Evolutionary conservation across 2,888 invertebrate species (phyloP), one percentile per base, ranked within the genome.

Genomic region (Noctua janthina): DNA sequence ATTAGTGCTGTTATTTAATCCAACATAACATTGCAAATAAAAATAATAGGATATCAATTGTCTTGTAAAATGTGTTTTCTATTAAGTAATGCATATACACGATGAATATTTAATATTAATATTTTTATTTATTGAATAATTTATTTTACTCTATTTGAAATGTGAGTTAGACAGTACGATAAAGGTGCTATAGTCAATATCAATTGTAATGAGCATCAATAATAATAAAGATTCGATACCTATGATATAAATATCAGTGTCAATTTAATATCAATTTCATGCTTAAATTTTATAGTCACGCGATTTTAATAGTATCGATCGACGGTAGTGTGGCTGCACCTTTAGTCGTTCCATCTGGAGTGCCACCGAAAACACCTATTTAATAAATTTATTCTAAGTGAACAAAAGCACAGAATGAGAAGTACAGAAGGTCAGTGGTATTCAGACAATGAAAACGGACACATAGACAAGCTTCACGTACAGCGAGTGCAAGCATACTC

Each of bases 41-140:
- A 81, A 83, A 81, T 82, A 88, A 87, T 83, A 83, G 76, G 84
- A 84, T 81, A 89, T 88, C 91, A 92, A 92, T 91, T 92, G 91
- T 88, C 92, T 79, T 82, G 74, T 87, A 87, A 89, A 88, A 90
- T 90, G 91, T 90, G 90, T 88, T 87, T 87, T 74, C 79, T 79
- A 75, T 70, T 69, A 77, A 23, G 49, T 88, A 76, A 87, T 84
- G 81, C 82, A 83, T 87, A 83, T 84, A 87, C 85, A 84, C 81
- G 75, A 87, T 89, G 88, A 86, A 78, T 82, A 89, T 83, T 87
- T 81, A 79, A 71, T 80, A 80, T 86, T 70, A 81, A 71, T 83
- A 82, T 85, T 84, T 87, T 87, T 86, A 81, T 87, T 81, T 85
- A 72, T 78, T 82, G 76, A 87, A 74, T 78, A 86, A 81, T 82